Percentiles rank a stretch among this genome's conserved stretches.
phyloP scores from a whole-genome alignment of 2,888 invertebrate species.

The Thymelicus acteon region DNA sequence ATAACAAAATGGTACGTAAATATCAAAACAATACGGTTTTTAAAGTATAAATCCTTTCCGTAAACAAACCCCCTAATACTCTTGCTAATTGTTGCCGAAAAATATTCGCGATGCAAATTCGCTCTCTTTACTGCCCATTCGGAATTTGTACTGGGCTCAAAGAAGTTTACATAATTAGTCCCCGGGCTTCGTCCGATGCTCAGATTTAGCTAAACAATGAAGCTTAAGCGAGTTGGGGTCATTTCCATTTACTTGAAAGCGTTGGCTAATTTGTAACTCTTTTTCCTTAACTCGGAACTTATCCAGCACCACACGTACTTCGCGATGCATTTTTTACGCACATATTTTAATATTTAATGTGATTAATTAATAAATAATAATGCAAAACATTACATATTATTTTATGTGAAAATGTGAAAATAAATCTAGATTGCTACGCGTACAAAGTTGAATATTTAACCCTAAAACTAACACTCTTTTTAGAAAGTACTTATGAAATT shows the following conservation, averaged over 20 bases:
- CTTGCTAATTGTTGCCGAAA: conserved; percentile 81
- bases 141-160: conserved; percentile 77
- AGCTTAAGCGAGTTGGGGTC: conserved; percentile 42
- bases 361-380: neutral
- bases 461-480: neutral
- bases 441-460: neutral
- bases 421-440: no score
- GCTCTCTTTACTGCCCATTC: conserved; percentile 81
- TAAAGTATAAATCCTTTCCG: conserved; percentile 8
- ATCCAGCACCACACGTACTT: neutral
- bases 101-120: conserved; percentile 83
- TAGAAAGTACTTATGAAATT: conserved; percentile 38
- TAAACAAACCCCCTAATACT: conserved; percentile 4
- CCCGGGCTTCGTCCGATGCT: conserved; percentile 43
- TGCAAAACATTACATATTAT: neutral
- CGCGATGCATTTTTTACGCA: neutral
- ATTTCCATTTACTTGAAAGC: conserved; percentile 30
- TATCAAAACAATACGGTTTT: neutral
- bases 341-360: neutral
- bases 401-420: neutral
- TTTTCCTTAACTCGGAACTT: conserved; percentile 2
- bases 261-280: conserved; percentile 27
- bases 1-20: neutral
- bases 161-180: conserved; percentile 78
- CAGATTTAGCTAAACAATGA: conserved; percentile 43